A percentile compares a stretch with the other conserved stretches of the same genome.
Evolutionary conservation across 2,113 vertebrate genomes (phyloP).

Genomic region (Heloderma charlesbogerti): DNA sequence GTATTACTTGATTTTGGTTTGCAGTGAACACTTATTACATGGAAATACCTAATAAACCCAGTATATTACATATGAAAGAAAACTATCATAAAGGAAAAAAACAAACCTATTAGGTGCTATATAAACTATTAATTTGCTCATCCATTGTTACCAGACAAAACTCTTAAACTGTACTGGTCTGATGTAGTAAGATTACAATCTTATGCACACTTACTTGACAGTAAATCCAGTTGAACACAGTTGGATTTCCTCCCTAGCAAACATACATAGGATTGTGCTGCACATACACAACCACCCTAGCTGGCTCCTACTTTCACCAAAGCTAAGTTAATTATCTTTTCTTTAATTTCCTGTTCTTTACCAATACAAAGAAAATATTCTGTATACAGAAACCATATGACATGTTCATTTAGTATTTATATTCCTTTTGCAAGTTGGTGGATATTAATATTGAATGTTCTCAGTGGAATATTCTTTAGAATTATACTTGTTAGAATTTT

Average conservation of each 20-base stretch:
- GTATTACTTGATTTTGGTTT: conserved; percentile 12
- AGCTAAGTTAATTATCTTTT: not conserved
- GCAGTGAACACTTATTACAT: conserved; percentile 1
- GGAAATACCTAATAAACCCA: conserved; percentile 10
- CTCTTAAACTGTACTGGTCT: conserved; percentile 61
- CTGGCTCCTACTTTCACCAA: conserved; percentile 62
- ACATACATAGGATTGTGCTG: not conserved
- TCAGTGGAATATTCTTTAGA: conserved; percentile 20
- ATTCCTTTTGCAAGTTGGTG: conserved; percentile 42
- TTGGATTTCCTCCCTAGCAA: not conserved
- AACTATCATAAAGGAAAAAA: conserved; percentile 4
- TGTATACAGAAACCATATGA: not conserved
- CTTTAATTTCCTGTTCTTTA: conserved; percentile 17
- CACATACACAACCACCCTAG: not conserved
- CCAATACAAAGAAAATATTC: conserved; percentile 21
- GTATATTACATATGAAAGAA: conserved; percentile 26
- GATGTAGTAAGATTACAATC: not conserved
- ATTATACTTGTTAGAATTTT: conserved; percentile 29
- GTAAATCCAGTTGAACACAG: not conserved
- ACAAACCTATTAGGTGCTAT: conserved; percentile 18
- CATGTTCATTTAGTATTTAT: conserved; percentile 25
- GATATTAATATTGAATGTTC: not conserved
- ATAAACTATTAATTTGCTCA: conserved; percentile 30
- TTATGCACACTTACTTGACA: not conserved
- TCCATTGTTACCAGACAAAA: conserved; percentile 51